Evolutionary conservation across 2,113 vertebrate species (phyloP).

Genomic region (Neolamprologus ventralis): DNA sequence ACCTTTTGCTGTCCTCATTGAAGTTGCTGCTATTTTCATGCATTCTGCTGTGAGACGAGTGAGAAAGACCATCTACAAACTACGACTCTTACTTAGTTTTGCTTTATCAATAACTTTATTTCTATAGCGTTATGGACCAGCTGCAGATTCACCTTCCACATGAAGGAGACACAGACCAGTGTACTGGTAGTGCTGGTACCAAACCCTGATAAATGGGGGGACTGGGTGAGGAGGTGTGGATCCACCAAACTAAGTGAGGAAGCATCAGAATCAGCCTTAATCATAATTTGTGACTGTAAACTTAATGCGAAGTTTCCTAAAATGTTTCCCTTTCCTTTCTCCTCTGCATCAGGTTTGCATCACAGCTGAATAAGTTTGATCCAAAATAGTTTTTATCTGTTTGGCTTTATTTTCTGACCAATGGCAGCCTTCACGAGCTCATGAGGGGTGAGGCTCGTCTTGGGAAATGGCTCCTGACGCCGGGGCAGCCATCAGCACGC

Average conservation of each 20-base stretch:
- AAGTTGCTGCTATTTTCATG: neutral
- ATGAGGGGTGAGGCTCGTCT: neutral
- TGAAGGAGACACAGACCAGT: neutral
- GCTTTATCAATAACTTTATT: neutral
- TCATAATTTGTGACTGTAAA: neutral
- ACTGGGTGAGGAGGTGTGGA: neutral
- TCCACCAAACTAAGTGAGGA: neutral
- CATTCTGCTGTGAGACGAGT: neutral
- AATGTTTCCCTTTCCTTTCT: neutral
- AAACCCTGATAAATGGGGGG: neutral
- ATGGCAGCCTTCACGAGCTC: neutral
- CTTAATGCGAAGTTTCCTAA: neutral
- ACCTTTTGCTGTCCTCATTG: fast-evolving
- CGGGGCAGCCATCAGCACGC: neutral
- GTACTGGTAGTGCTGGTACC: neutral
- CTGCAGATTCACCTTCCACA: neutral
- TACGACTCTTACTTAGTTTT: neutral
- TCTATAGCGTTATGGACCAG: neutral
- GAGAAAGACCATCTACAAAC: neutral
- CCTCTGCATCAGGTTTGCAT: neutral
- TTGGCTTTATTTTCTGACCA: neutral
- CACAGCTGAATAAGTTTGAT: neutral
- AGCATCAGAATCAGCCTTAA: neutral
- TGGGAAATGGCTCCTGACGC: neutral
- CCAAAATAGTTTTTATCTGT: neutral